phyloP scores from a whole-genome alignment of 2,797 vertebrate genomes.

The Acanthopagrus latus region DNA sequence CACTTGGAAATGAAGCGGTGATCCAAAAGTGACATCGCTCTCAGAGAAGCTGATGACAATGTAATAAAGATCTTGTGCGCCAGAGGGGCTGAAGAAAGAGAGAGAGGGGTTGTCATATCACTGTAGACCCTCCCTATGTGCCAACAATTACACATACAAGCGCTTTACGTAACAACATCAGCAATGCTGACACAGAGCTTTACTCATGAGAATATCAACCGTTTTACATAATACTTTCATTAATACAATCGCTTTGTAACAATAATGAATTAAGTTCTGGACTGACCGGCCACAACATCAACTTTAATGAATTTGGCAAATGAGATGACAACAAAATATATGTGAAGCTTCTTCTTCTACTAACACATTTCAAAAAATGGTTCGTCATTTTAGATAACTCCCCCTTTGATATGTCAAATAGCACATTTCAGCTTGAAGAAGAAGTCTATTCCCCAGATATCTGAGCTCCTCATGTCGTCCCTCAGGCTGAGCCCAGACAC shows the following conservation, averaged over 20 bases:
- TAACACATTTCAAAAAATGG: neutral
- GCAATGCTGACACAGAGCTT: neutral
- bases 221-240: neutral
- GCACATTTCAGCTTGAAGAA: constrained; percentile 21
- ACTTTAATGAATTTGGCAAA: neutral
- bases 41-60: constrained; percentile 33
- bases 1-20: constrained; percentile 36
- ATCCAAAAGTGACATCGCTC: constrained; percentile 34
- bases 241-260: neutral
- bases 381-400: neutral
- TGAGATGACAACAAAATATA: neutral
- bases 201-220: constrained; percentile 7
- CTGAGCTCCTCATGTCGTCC: constrained; percentile 34
- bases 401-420: constrained; percentile 4
- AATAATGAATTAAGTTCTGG: neutral
- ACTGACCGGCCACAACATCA: neutral
- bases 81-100: constrained; percentile 4
- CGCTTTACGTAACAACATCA: neutral
- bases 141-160: neutral
- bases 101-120: neutral
- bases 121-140: neutral
- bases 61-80: constrained; percentile 18
- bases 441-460: constrained; percentile 13
- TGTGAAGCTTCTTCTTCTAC: neutral
- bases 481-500: constrained; percentile 27